These are phyloP conservation scores for Drosophila gaucha DNA, from an alignment of 2,888 invertebrate species.

Conservation along the genomic window DNA sequence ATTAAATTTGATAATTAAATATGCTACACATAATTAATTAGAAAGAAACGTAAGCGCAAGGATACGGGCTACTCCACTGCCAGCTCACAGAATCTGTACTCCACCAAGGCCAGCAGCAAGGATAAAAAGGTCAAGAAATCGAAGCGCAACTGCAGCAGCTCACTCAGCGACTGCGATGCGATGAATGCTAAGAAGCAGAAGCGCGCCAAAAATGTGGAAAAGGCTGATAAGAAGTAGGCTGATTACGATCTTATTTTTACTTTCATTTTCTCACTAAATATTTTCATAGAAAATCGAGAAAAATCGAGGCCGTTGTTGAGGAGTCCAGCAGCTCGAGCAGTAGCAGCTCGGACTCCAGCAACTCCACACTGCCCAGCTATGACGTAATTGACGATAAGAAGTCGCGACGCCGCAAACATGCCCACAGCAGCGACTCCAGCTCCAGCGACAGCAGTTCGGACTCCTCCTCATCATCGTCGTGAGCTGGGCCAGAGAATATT, in stretches of 20 bases:
- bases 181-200: constrained; percentile 75
- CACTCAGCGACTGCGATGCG: constrained; percentile 79
- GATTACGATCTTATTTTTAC: too few species aligned
- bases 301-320: constrained; percentile 82
- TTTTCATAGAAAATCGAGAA: constrained; percentile 70
- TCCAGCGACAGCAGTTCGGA: constrained; percentile 71
- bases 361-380: constrained; percentile 83
- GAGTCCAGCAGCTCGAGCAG: constrained; percentile 76
- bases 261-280: too few species aligned
- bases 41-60: constrained; percentile 85
- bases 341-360: constrained; percentile 79
- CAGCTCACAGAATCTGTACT: constrained; percentile 87
- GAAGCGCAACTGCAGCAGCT: constrained; percentile 77
- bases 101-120: constrained; percentile 80
- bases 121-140: constrained; percentile 83
- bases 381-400: constrained; percentile 83
- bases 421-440: constrained; percentile 69
- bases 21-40: constrained; percentile 12
- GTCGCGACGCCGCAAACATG: constrained; percentile 69
- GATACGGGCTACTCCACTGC: constrained; percentile 90
- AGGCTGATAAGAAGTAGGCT: constrained; percentile 81
- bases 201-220: constrained; percentile 77
- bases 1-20: accelerated
- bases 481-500: constrained; percentile 32
- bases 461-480: constrained; percentile 74